Base-by-base conservation (phyloP, 2,113 vertebrate genomes). In the Urocynchramus pylzowi region DNA sequence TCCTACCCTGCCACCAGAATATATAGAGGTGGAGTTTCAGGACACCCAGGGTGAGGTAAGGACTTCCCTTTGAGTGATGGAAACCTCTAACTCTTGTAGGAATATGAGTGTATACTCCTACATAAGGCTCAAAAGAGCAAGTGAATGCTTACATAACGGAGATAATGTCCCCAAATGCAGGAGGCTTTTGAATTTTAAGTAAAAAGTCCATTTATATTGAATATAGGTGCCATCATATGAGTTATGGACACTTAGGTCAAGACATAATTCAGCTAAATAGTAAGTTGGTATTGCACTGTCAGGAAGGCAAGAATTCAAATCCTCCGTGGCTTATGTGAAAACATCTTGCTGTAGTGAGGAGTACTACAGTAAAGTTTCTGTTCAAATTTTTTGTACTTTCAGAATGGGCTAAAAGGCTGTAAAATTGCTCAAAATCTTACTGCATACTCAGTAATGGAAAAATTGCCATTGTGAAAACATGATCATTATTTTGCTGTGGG, bases 1-100 rank as follows among this genome's bases (percentile, higher is more conserved):
- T 84, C 99, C 99, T 30, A 82, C 97, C n/a, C 91, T 98, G 56
- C 98, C 99, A 27, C 91, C 97, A 23, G 93, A 97, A 7, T 99
- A 98, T 82, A 89, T 99, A 52, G 97, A 99, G 37, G 98, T 99
- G 24, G 74, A 96, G 49, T 97, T 99, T 84, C 96, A 97, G 91
- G 98, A 98, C 44, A 45, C 84, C n/a, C 35, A 35, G 26, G 33
- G 82, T 61, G 97, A 98, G 97, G 98, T 98, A 95, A 97, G 98
- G 91, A 45, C 20, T 78, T 77, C 16, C 2, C 5, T 84, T 64
- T 65, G 53, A 68, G 53, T 83, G 57, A 28, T 57, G 21, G 41
- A 82, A 76, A 16, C n/a, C 12, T 64, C 14, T 23, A 37, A 13
- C 33, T 90, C 50, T 82, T 16, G 3, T 63, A 79, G 57, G 16